These are phyloP conservation scores for Lordiphosa mommai DNA, from an alignment of 1,140 invertebrate species.

Conservation along the genomic window DNA sequence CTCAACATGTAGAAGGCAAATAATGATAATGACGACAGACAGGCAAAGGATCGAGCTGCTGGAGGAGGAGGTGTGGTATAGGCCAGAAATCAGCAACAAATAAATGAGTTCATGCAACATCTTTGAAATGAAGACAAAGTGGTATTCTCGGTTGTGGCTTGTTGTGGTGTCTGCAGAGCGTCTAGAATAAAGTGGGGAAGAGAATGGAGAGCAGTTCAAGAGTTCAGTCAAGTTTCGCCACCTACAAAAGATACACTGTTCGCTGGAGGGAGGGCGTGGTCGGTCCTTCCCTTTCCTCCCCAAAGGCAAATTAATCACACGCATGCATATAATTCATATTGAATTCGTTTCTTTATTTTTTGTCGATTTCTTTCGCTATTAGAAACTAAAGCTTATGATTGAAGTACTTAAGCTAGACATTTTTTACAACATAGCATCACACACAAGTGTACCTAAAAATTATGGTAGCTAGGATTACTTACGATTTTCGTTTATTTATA, in stretches of 20 bases:
- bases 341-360: constrained; percentile 19
- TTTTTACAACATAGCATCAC: constrained; percentile 70
- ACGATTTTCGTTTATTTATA: constrained; percentile 26
- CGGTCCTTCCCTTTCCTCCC: too few species aligned
- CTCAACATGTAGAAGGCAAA: constrained; percentile 40
- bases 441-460: constrained; percentile 44
- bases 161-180: constrained; percentile 23
- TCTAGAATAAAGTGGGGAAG: too few species aligned
- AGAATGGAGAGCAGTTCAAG: too few species aligned
- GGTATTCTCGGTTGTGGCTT: constrained; percentile 3
- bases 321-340: constrained; percentile 17
- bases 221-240: constrained; percentile 45
- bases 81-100: constrained; percentile 76
- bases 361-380: constrained; percentile 64
- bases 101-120: constrained; percentile 72
- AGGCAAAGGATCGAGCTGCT: constrained; percentile 23
- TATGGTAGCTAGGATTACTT: constrained; percentile 5
- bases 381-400: constrained; percentile 52
- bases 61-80: constrained; percentile 54
- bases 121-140: constrained; percentile 77
- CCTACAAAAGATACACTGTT: constrained; percentile 22
- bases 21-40: constrained; percentile 73
- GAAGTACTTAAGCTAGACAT: constrained; percentile 17
- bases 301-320: constrained; percentile 47
- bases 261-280: not conserved